Conservation (phyloP, 2,797 vertebrate species). For the Catostomus latipinnis region DNA sequence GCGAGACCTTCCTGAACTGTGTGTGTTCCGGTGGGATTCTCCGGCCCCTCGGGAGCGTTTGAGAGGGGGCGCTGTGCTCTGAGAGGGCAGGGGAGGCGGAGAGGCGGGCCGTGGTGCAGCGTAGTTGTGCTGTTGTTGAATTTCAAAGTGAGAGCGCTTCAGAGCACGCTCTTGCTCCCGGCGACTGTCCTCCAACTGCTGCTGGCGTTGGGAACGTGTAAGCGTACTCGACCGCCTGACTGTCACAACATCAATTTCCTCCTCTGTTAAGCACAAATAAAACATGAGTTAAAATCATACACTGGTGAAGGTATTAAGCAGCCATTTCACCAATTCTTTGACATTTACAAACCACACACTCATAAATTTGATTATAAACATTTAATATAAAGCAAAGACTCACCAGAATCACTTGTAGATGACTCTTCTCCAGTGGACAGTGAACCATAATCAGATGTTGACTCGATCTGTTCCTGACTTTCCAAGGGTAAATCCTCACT, state of each 20-base stretch:
- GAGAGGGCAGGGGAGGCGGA: conserved; percentile 39
- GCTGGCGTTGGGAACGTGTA: conserved; percentile 60
- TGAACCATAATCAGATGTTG: conserved; percentile 76
- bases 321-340: too few species aligned
- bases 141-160: conserved; percentile 74
- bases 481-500: conserved; percentile 68
- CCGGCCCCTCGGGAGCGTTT: conserved; percentile 69
- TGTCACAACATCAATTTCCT: conserved; percentile 83
- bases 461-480: conserved; percentile 67
- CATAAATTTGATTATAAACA: neutral
- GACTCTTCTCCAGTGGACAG: conserved; percentile 72
- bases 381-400: conserved; percentile 43
- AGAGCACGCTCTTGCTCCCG: conserved; percentile 64
- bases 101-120: conserved; percentile 79
- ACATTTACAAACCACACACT: neutral
- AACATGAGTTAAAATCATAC: neutral
- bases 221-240: conserved; percentile 66
- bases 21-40: conserved; percentile 50
- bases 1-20: conserved; percentile 58
- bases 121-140: conserved; percentile 85
- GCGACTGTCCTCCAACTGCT: conserved; percentile 54
- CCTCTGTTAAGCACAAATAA: conserved; percentile 67
- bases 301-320: too few species aligned
- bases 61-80: conserved; percentile 37
- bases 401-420: conserved; percentile 82